phyloP scores from a whole-genome alignment of 1,140 invertebrate genomes.

The Psilanteris sp. region DNA sequence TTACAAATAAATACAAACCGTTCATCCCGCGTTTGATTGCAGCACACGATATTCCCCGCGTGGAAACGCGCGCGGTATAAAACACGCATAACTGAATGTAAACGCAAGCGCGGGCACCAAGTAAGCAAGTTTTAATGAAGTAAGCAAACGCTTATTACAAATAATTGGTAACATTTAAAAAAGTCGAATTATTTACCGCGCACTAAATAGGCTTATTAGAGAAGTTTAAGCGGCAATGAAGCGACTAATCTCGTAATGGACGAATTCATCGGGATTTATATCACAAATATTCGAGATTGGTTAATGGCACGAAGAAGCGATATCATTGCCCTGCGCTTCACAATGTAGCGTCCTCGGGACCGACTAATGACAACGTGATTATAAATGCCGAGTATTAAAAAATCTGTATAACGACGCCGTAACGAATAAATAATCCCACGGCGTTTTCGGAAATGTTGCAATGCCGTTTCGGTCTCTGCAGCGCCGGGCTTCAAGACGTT shows the following conservation, averaged over 20 bases:
- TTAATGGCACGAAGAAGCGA: slow-evolving; percentile 23
- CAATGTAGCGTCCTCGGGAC: slow-evolving; percentile 43
- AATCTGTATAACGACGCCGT: slow-evolving; percentile 41
- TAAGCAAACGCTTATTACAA: slow-evolving; percentile 46
- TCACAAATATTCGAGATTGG: slow-evolving; percentile 47
- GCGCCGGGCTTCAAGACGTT: slow-evolving; percentile 34
- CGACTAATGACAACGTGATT: slow-evolving; percentile 47
- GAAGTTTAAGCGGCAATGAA: slow-evolving; percentile 45
- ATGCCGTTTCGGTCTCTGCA: slow-evolving; percentile 27
- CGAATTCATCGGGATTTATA: slow-evolving; percentile 57
- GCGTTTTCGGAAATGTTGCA: slow-evolving; percentile 67
- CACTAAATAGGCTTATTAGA: slow-evolving; percentile 52
- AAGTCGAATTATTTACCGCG: slow-evolving; percentile 57
- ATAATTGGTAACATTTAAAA: slow-evolving; percentile 58
- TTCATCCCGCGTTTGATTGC: too few relatives aligned
- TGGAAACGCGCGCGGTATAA: slow-evolving; percentile 20
- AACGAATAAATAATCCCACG: slow-evolving; percentile 38
- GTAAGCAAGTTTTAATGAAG: slow-evolving; percentile 50
- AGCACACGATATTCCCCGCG: too few relatives aligned
- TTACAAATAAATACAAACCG: too few relatives aligned
- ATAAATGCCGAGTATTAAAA: slow-evolving; percentile 50
- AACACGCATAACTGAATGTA: slow-evolving; percentile 17
- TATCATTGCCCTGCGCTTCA: slow-evolving; percentile 19
- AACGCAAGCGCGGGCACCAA: slow-evolving; percentile 4
- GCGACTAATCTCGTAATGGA: slow-evolving; percentile 57